phyloP scores from a whole-genome alignment of 2,888 invertebrate species.

The Temnothorax ravouxi region DNA sequence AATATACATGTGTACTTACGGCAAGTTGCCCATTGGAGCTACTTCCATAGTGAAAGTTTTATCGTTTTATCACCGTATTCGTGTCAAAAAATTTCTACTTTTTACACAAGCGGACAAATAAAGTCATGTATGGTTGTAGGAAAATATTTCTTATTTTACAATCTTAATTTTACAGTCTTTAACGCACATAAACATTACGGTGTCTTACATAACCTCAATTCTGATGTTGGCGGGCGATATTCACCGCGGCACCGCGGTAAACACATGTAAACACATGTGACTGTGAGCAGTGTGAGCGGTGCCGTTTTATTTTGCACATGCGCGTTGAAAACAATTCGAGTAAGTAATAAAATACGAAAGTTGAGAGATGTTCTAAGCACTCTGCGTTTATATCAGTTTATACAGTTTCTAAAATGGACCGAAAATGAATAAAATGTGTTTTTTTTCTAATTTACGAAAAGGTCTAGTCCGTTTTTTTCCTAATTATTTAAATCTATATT shows the following conservation, averaged over 20 bases:
- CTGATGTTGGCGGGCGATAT: background rate
- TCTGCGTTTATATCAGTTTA: too few relatives aligned
- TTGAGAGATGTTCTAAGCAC: too few relatives aligned
- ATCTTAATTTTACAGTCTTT: background rate
- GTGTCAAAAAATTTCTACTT: background rate
- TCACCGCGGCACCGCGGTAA: too few relatives aligned
- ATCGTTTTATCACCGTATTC: conserved; percentile 15
- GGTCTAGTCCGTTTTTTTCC: background rate
- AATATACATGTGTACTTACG: conserved; percentile 74
- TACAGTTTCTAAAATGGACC: too few relatives aligned
- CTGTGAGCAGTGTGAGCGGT: background rate
- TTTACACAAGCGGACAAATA: background rate
- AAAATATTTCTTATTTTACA: conserved; percentile 3
- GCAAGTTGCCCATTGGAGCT: conserved; percentile 79
- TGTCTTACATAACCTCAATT: conserved; percentile 56
- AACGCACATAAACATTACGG: background rate
- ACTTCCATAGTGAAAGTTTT: conserved; percentile 75
- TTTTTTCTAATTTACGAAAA: too few relatives aligned
- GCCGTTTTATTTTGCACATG: background rate
- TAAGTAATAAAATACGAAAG: too few relatives aligned
- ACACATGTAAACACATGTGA: too few relatives aligned
- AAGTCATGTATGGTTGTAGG: background rate
- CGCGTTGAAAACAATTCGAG: background rate
- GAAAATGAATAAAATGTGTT: too few relatives aligned
- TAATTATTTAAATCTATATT: too few relatives aligned